phyloP scores from a whole-genome alignment of 2,113 vertebrate genomes.

The Laterallus jamaicensis region DNA sequence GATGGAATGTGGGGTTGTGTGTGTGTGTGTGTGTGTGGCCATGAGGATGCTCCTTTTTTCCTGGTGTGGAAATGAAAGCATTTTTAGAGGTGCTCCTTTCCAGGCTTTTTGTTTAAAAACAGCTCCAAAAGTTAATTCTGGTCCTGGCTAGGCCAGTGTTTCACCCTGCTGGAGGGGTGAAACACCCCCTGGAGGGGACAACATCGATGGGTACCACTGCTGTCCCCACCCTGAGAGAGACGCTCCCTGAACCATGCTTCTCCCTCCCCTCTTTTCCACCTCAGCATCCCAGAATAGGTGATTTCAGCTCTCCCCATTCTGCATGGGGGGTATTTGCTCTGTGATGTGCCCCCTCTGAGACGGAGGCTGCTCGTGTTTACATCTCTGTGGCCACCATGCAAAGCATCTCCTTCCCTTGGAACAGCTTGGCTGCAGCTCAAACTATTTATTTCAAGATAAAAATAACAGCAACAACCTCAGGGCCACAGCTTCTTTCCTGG shows the following conservation, averaged over 20 bases:
- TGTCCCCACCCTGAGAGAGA: neutral
- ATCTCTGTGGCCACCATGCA: neutral
- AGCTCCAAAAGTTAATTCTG: neutral
- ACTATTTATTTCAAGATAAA: constrained; percentile 39
- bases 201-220: rapidly evolving
- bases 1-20: rapidly evolving
- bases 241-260: neutral
- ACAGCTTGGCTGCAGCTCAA: neutral
- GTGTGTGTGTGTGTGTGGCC: too few relatives aligned
- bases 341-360: neutral
- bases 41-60: neutral
- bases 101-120: neutral
- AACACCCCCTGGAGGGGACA: neutral
- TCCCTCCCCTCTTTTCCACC: neutral
- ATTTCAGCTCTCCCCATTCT: neutral
- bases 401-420: neutral
- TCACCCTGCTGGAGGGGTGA: rapidly evolving
- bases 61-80: neutral
- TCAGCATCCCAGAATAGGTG: rapidly evolving
- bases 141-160: rapidly evolving
- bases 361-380: neutral
- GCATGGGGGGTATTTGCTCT: rapidly evolving
- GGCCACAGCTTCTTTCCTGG: neutral
- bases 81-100: neutral
- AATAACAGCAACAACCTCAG: constrained; percentile 36